These are phyloP conservation scores for Strix occidentalis DNA, from an alignment of 2,797 vertebrate genomes.

Conservation along the genomic window DNA sequence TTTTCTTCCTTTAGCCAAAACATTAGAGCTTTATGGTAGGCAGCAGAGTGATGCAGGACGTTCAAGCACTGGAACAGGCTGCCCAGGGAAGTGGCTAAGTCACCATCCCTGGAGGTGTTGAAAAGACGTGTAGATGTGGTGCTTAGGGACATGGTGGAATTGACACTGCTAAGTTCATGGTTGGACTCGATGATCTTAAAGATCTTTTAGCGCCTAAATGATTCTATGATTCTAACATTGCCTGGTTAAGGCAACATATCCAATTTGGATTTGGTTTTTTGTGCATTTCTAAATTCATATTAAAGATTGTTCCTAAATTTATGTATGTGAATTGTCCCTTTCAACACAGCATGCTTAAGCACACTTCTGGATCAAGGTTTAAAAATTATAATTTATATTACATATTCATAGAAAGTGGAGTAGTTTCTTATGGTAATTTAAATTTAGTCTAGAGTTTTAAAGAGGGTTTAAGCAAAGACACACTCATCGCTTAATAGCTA, in stretches of 20 bases:
- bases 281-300: neutral
- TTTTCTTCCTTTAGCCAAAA: neutral
- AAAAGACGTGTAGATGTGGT: too few relatives aligned
- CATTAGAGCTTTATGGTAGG: neutral
- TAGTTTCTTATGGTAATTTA: neutral
- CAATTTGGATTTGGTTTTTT: neutral
- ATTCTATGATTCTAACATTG: neutral
- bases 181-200: too few relatives aligned
- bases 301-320: neutral
- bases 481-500: neutral
- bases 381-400: neutral
- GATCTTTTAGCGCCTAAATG: neutral
- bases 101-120: neutral
- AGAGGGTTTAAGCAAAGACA: neutral
- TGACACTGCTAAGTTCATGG: too few relatives aligned
- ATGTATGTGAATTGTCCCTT: neutral
- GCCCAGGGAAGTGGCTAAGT: neutral
- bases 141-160: too few relatives aligned
- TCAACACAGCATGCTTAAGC: neutral
- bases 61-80: neutral
- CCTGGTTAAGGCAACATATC: neutral
- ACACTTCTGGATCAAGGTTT: neutral
- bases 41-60: neutral
- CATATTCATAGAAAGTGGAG: neutral
- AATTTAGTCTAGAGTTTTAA: neutral